These are phyloP conservation scores for Botrylloides violaceus DNA, from an alignment of 23 tunicate genomes.

Conservation along the genomic window DNA sequence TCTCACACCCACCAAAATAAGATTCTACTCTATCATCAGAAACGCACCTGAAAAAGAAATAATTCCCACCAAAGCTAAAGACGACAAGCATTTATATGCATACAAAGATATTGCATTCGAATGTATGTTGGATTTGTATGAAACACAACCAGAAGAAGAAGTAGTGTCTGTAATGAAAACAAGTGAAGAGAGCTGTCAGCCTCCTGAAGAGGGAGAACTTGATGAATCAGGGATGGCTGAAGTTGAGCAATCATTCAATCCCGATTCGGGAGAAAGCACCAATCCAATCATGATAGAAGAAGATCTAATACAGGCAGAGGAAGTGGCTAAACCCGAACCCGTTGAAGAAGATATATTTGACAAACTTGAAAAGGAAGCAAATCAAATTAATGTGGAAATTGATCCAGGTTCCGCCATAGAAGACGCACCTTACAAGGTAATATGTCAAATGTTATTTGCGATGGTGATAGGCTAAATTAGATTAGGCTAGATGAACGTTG, in stretches of 20 bases:
- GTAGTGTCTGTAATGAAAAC: background rate
- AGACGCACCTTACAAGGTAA: too few relatives aligned
- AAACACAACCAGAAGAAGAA: background rate
- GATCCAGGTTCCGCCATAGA: too few relatives aligned
- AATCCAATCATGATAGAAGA: background rate
- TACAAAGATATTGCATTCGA: background rate
- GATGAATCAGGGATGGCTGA: constrained; percentile 3
- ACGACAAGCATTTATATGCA: background rate
- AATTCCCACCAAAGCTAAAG: constrained; percentile 4
- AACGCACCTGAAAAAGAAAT: constrained; percentile 12
- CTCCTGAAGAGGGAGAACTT: background rate
- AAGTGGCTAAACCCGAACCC: background rate
- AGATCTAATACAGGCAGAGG: background rate
- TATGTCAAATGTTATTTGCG: too few relatives aligned
- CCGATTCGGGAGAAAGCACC: background rate
- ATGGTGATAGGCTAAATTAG: too few relatives aligned
- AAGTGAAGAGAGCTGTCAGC: background rate
- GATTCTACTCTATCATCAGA: background rate
- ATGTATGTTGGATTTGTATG: background rate
- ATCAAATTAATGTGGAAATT: too few relatives aligned
- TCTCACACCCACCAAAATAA: constrained; percentile 14
- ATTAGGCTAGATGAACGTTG: too few relatives aligned
- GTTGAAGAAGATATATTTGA: background rate
- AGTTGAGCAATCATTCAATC: background rate
- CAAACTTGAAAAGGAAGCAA: constrained; percentile 8